These are phyloP conservation scores for Colossoma macropomum DNA, from an alignment of 2,113 vertebrate species.

Conservation along the genomic window DNA sequence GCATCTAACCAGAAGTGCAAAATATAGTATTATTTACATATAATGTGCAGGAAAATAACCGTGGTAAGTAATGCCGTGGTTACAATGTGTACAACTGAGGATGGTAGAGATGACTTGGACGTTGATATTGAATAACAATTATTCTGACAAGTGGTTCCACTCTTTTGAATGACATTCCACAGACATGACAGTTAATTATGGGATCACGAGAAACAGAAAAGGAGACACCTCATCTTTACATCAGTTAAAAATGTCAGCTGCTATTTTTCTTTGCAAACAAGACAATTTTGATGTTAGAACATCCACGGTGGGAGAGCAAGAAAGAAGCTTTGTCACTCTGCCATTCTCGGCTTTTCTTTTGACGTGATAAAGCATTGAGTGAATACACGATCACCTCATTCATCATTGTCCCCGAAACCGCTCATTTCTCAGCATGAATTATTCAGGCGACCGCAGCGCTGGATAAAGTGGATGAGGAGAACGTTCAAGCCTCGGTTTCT, in stretches of 20 bases:
- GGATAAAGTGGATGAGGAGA: neutral
- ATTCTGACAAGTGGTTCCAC: no score
- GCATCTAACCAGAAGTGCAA: no score
- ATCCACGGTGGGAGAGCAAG: neutral
- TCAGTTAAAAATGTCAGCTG: neutral
- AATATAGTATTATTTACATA: no score
- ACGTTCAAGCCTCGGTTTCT: neutral
- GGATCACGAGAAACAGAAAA: neutral
- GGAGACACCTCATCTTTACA: neutral
- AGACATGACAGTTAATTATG: neutral
- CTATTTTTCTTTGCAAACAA: neutral
- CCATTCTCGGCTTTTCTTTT: neutral
- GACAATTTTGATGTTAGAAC: neutral
- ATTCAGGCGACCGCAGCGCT: neutral
- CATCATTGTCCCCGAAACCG: neutral
- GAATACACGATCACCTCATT: neutral
- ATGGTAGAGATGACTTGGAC: no score
- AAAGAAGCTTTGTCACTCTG: neutral
- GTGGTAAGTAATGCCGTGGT: no score
- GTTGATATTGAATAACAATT: no score
- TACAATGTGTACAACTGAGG: no score
- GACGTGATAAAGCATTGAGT: neutral
- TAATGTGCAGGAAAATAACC: no score
- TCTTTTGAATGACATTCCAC: neutral
- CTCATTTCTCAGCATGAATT: constrained; percentile 2